A percentile compares a stretch with the other conserved stretches of the same genome.
Conservation (phyloP, 2,797 vertebrate species). For the Pterois miles region DNA sequence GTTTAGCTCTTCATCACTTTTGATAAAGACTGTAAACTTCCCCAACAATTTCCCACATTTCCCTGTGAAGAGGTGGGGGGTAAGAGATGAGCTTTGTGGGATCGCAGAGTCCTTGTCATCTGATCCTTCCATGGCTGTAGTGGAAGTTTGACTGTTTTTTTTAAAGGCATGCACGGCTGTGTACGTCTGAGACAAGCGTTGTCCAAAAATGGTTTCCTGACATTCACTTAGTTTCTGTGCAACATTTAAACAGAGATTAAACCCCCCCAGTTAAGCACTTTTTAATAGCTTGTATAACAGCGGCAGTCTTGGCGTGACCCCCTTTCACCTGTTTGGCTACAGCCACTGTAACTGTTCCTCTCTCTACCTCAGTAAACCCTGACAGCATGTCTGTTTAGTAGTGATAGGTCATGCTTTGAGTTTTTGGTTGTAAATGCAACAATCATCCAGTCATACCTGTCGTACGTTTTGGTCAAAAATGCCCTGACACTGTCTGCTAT, state of each 20-base stretch:
- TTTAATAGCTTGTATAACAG: neutral
- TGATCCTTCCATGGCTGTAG: neutral
- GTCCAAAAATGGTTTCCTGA: neutral
- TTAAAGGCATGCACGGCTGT: slow-evolving; percentile 20
- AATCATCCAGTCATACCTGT: slow-evolving; percentile 22
- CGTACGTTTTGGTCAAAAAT: slow-evolving; percentile 2
- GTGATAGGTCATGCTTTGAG: neutral
- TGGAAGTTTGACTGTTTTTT: neutral
- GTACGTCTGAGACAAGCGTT: neutral
- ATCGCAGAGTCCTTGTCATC: neutral
- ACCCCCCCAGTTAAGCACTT: fast-evolving
- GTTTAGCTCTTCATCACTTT: slow-evolving; percentile 14
- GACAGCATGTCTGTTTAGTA: neutral
- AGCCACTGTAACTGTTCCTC: slow-evolving; percentile 20
- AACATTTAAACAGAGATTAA: neutral
- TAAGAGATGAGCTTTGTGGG: too few species aligned
- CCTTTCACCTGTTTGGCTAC: slow-evolving; percentile 21
- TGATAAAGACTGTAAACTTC: neutral
- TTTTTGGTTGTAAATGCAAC: slow-evolving; percentile 1
- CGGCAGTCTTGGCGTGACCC: neutral
- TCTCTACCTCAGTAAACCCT: slow-evolving; percentile 7
- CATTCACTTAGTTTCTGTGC: neutral
- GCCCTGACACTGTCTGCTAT: neutral
- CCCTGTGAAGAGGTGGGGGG: neutral
- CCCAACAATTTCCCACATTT: neutral